Conservation (phyloP, 1,140 invertebrate genomes). For the Hypsibius dujardini region DNA sequence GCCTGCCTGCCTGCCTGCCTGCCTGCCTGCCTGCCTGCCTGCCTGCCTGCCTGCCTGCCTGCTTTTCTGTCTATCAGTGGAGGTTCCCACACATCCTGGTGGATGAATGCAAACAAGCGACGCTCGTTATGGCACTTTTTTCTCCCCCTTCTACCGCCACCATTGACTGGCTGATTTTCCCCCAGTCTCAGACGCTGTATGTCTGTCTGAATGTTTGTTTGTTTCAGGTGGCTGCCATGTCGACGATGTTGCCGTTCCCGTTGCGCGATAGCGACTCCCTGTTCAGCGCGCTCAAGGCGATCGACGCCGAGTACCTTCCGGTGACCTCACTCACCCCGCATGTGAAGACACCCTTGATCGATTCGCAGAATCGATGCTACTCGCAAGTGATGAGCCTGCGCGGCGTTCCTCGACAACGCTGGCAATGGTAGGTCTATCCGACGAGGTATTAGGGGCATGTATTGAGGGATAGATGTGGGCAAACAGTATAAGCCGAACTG, state of each 20-base stretch:
- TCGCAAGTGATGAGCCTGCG: slow-evolving; percentile 14
- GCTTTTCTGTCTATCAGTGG: too few relatives aligned
- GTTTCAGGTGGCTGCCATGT: slow-evolving; percentile 11
- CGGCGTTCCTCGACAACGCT: neutral
- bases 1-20: too few relatives aligned
- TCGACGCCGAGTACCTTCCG: slow-evolving; percentile 14
- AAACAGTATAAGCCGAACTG: neutral
- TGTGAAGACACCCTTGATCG: slow-evolving; percentile 12
- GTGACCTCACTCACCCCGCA: slow-evolving; percentile 3
- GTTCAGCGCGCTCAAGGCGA: slow-evolving; percentile 11
- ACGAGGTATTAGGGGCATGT: neutral
- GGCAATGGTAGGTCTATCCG: slow-evolving; percentile 12
- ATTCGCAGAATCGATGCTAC: slow-evolving; percentile 11
- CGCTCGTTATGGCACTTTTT: too few relatives aligned
- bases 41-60: too few relatives aligned
- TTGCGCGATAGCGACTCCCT: neutral
- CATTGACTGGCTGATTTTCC: too few relatives aligned
- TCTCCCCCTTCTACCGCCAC: too few relatives aligned
- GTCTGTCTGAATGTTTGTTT: neutral
- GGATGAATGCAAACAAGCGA: too few relatives aligned
- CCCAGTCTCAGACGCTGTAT: too few relatives aligned
- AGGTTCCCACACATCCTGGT: too few relatives aligned
- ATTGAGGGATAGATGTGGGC: neutral
- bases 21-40: too few relatives aligned
- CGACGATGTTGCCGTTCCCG: slow-evolving; percentile 12